phyloP scores from a whole-genome alignment of 2,888 invertebrate species.

The Priocnemis perturbator region DNA sequence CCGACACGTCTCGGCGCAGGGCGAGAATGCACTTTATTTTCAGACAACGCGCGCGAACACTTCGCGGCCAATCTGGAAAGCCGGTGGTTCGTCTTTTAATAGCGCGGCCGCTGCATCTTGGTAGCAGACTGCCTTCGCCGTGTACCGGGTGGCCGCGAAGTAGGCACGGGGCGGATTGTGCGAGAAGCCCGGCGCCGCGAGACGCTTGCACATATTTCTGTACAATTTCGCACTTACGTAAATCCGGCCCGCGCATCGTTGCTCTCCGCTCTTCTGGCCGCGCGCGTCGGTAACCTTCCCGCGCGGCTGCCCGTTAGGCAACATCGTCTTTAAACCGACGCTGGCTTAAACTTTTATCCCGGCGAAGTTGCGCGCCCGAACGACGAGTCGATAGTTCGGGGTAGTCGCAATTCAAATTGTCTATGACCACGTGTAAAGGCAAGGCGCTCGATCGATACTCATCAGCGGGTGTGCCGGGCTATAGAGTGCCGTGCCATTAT shows the following conservation, averaged over 20 bases:
- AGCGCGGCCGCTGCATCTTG: conserved; percentile 47
- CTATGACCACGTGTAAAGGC: conserved; percentile 6
- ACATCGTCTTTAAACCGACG: background rate
- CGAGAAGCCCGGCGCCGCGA: conserved; percentile 11
- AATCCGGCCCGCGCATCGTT: too few relatives aligned
- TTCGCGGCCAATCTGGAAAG: conserved; percentile 59
- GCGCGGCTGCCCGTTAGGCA: background rate
- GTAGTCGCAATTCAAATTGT: background rate
- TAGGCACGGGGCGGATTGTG: too few relatives aligned
- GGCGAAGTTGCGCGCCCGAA: background rate
- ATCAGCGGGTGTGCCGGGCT: too few relatives aligned
- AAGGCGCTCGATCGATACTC: conserved; percentile 2
- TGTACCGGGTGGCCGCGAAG: conserved; percentile 13
- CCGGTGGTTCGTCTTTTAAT: conserved; percentile 63
- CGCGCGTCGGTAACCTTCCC: background rate
- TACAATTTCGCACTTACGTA: background rate
- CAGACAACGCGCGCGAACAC: conserved; percentile 49
- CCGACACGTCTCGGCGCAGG: conserved; percentile 26
- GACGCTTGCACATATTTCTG: conserved; percentile 1
- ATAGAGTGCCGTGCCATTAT: too few relatives aligned
- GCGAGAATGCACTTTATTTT: conserved; percentile 52
- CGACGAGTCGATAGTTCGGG: background rate
- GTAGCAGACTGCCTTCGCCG: conserved; percentile 20
- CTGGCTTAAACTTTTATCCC: background rate
- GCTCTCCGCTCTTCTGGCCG: too few relatives aligned